A percentile compares a stretch with the other conserved stretches of the same genome.
phyloP scores from a whole-genome alignment of 2,797 vertebrate species.

The Cirrhinus molitorella region DNA sequence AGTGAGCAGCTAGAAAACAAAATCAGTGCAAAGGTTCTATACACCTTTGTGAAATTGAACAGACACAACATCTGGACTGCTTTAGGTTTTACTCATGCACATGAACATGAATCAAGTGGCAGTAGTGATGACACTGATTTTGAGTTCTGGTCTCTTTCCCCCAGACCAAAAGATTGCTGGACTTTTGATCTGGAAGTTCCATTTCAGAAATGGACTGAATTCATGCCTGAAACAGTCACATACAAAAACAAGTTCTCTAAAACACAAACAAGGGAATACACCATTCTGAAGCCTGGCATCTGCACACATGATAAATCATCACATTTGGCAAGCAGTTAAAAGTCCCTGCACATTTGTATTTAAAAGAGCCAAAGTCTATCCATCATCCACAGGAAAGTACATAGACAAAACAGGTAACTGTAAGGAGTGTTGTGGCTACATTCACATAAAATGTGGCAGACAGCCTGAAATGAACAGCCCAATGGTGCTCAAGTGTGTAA shows the following conservation, averaged over 20 bases:
- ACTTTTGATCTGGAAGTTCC: slow-evolving; percentile 7
- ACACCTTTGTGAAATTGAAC: slow-evolving; percentile 54
- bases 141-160: not conserved
- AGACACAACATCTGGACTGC: slow-evolving; percentile 41
- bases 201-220: slow-evolving; percentile 23
- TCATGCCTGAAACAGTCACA: not conserved
- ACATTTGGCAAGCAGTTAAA: not conserved
- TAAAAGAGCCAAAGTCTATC: slow-evolving; percentile 23
- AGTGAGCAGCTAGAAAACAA: slow-evolving; percentile 37
- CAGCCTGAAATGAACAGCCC: not conserved
- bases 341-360: not conserved
- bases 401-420: not conserved
- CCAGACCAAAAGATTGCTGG: not conserved
- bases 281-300: slow-evolving; percentile 1
- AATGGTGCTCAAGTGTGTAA: not conserved
- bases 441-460: not conserved
- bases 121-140: slow-evolving; percentile 7
- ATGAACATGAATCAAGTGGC: slow-evolving; percentile 9
- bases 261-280: slow-evolving; percentile 6
- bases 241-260: too few relatives aligned
- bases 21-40: slow-evolving; percentile 41
- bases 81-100: not conserved
- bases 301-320: slow-evolving; percentile 11
- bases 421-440: slow-evolving; percentile 10
- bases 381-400: not conserved